Conservation (phyloP, 2,113 vertebrate species). For the Psammodynastes pulverulentus region DNA sequence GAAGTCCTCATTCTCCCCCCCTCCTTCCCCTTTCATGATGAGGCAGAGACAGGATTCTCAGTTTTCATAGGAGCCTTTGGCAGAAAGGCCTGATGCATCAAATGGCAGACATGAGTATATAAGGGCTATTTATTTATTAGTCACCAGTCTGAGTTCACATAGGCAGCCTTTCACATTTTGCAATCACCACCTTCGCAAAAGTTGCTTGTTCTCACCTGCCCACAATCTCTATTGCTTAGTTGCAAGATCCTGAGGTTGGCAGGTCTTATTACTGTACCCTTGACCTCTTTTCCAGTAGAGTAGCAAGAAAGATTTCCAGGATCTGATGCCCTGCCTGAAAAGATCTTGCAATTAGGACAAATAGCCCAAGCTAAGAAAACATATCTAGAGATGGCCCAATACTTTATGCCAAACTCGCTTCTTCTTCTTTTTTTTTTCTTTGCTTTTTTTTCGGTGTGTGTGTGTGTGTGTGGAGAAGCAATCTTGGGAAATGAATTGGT, state of each 20-base stretch:
- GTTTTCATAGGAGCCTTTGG: constrained; percentile 39
- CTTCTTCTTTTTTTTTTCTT: background rate
- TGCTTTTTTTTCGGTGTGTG: no score
- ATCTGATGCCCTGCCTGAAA: background rate
- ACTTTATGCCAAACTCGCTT: background rate
- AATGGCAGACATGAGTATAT: constrained; percentile 34
- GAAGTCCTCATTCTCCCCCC: background rate
- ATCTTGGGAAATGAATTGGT: background rate
- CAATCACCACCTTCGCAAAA: constrained; percentile 43
- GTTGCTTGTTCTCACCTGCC: constrained; percentile 64
- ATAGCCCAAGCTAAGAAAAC: background rate
- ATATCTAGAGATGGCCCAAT: background rate
- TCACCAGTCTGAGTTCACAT: constrained; percentile 46
- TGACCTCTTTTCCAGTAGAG: constrained; percentile 46
- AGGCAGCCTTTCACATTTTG: constrained; percentile 54
- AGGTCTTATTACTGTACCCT: constrained; percentile 42
- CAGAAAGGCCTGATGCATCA: constrained; percentile 21
- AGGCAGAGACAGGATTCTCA: background rate
- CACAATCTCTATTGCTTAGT: constrained; percentile 31
- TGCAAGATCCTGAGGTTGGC: constrained; percentile 6
- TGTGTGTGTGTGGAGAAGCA: no score
- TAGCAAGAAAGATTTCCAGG: constrained; percentile 39
- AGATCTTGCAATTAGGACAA: background rate
- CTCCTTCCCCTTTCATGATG: background rate
- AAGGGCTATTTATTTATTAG: constrained; percentile 46